phyloP scores from a whole-genome alignment of 1,140 invertebrate species.

The Campoletis sonorensis region DNA sequence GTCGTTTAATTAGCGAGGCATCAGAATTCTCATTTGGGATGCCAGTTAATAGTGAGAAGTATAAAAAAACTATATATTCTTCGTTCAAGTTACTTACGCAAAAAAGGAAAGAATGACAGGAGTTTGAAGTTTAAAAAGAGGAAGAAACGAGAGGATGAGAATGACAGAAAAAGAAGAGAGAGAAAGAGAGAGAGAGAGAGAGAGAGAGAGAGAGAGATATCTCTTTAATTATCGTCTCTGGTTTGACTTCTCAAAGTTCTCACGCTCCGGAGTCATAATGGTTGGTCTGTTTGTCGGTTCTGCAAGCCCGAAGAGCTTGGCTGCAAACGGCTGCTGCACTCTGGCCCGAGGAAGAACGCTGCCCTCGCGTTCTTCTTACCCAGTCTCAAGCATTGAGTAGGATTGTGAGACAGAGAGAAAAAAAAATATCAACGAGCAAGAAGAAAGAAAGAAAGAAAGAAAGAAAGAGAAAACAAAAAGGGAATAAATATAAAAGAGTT shows the following conservation, averaged over 20 bases:
- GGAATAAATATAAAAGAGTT: background rate
- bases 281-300: background rate
- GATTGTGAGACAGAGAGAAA: background rate
- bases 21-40: background rate
- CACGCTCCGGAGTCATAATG: conserved; percentile 21
- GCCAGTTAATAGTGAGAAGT: background rate
- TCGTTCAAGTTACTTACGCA: background rate
- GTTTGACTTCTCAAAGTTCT: background rate
- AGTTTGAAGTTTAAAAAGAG: background rate
- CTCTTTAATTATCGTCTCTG: conserved; percentile 23
- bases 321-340: background rate
- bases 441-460: background rate
- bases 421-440: background rate
- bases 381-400: background rate
- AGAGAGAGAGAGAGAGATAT: conserved; percentile 1
- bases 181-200: background rate
- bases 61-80: background rate
- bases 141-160: background rate
- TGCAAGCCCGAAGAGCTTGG: conserved; percentile 13
- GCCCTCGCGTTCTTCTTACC: conserved; percentile 10
- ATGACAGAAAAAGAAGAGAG: background rate
- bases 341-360: conserved; percentile 6
- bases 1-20: background rate
- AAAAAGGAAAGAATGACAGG: background rate
- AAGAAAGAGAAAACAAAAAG: background rate